Evolutionary conservation across 2,888 invertebrate species (phyloP).

Genomic region (Timema podura): DNA sequence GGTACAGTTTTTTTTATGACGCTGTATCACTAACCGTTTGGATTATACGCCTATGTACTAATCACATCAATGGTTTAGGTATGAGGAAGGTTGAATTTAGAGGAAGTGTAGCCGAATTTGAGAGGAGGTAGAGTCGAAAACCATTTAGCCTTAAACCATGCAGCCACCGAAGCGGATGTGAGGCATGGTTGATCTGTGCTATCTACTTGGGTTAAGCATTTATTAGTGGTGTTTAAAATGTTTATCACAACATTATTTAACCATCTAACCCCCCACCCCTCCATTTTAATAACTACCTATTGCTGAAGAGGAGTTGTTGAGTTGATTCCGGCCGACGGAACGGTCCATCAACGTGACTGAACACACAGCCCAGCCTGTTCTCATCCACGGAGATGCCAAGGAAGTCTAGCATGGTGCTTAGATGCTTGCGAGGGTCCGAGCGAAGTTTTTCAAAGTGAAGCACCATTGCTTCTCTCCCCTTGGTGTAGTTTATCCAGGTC

Average conservation of each 20-base stretch:
- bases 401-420: conserved; percentile 36
- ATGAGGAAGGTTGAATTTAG: too few relatives aligned
- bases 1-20: too few relatives aligned
- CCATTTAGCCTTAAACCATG: too few relatives aligned
- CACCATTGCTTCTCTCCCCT: conserved; percentile 35
- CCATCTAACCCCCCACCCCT: neutral
- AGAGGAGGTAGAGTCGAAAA: too few relatives aligned
- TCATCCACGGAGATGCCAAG: conserved; percentile 36
- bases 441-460: conserved; percentile 40
- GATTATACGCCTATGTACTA: too few relatives aligned
- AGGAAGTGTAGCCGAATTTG: too few relatives aligned
- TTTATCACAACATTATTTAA: neutral
- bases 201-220: too few relatives aligned
- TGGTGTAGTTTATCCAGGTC: conserved; percentile 32
- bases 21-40: too few relatives aligned
- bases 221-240: too few relatives aligned
- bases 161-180: too few relatives aligned
- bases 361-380: conserved; percentile 37
- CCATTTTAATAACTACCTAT: conserved; percentile 19
- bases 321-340: conserved; percentile 32
- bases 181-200: too few relatives aligned
- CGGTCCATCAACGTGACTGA: conserved; percentile 37
- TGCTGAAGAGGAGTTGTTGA: conserved; percentile 29
- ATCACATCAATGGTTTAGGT: too few relatives aligned
- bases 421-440: conserved; percentile 35